Evolutionary conservation across 1,140 invertebrate genomes (phyloP).

Genomic region (Paracyclopina nana): DNA sequence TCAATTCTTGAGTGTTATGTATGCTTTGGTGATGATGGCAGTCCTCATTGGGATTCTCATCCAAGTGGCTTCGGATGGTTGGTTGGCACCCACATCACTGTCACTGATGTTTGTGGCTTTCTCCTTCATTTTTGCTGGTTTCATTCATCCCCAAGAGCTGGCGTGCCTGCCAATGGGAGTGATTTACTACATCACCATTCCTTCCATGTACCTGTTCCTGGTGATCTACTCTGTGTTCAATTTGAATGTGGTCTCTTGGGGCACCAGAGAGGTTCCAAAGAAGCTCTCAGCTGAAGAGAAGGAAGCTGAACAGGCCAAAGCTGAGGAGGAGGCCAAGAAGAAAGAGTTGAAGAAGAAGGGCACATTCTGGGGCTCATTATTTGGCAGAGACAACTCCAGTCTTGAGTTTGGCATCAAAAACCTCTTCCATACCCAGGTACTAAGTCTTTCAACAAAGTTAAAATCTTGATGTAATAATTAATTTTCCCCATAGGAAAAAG

Average conservation of each 20-base stretch:
- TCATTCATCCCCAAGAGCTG: constrained; percentile 67
- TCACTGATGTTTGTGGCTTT: constrained; percentile 42
- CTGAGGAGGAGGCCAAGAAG: neutral
- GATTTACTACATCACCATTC: constrained; percentile 75
- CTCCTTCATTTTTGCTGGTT: constrained; percentile 42
- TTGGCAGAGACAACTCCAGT: too few relatives aligned
- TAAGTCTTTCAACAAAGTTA: too few relatives aligned
- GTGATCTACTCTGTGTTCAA: constrained; percentile 80
- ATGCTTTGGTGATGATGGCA: constrained; percentile 37
- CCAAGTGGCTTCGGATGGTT: constrained; percentile 55
- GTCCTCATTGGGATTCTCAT: constrained; percentile 66
- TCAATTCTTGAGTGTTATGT: constrained; percentile 31
- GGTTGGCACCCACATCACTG: constrained; percentile 51
- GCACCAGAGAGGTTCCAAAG: constrained; percentile 48
- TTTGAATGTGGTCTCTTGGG: constrained; percentile 73
- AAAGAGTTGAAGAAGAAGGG: too few relatives aligned
- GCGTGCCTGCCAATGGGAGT: constrained; percentile 49
- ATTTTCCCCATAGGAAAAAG: too few relatives aligned
- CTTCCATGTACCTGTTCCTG: constrained; percentile 78
- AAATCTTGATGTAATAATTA: too few relatives aligned
- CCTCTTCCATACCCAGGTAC: too few relatives aligned
- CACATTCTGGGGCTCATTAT: too few relatives aligned
- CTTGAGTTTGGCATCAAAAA: too few relatives aligned
- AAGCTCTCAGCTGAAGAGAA: constrained; percentile 3
- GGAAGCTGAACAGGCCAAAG: neutral